Base-by-base conservation (phyloP, 2,888 invertebrate genomes). In the Myopa tessellatipennis region DNA sequence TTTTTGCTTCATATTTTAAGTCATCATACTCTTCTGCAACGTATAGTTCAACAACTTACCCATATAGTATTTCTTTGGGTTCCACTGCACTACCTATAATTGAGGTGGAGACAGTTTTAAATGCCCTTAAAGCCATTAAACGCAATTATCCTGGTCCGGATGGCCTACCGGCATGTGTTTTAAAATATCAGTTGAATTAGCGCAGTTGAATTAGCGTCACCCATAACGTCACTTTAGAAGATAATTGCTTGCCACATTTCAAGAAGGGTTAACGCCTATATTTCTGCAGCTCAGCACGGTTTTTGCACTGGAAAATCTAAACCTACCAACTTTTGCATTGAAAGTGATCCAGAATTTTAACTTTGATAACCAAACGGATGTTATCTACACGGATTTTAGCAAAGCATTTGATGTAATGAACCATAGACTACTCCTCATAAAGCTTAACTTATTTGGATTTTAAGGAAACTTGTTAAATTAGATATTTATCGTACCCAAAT, bases 351-450 rank as follows among this genome's bases (percentile, higher is more conserved):
- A n/a, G 5, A 60, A 60, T 18, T 60, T 60, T 60, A 14, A 60
- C 6, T 60, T n/a, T 60, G 6, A 7, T 18, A 60, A 10, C 5
- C 60, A 60, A 16, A 60, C 60, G 60, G 60, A 60, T 60, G 60
- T 18, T 18, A 60, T 60, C 5, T 60, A 60, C 10, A 61, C 61
- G 26, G 61, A 61, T 10, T 34, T 61, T 26, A 26, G 61, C 26
- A 61, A 61, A 61, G 61, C 61, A 61, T 61, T 61, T n/a, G 61
- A 61, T 61, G 61, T 34, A 61, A 26, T 61, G 8, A 61, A 61
- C 26, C 61, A 61, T 4, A 61, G 26, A 26, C 7, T 61, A 6
- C 18, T 5, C 26, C 4, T 18, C 26, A 61, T 61, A 18, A 61
- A 61, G 26, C 61, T 61, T 5, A 61, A 61, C 26, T 16, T 58